These are phyloP conservation scores for Nematolebias whitei DNA, from an alignment of 2,113 vertebrate genomes.

Conservation along the genomic window DNA sequence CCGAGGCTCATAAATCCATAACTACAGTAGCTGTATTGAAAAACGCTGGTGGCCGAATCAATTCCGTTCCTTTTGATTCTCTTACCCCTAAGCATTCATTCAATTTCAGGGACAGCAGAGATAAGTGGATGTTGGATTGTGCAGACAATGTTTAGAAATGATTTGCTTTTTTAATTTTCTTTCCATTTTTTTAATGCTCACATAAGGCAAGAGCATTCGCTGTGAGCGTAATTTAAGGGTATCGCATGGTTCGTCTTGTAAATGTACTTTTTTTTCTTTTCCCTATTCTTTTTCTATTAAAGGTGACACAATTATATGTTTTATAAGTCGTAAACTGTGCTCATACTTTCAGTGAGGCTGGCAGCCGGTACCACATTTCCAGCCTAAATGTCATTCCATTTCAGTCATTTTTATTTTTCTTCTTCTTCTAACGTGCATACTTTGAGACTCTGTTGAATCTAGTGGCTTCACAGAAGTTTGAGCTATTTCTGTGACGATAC, in stretches of 20 bases:
- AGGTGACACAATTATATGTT: background rate
- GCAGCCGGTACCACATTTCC: too few species aligned
- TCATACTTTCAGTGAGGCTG: background rate
- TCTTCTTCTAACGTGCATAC: background rate
- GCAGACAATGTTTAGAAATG: constrained; percentile 18
- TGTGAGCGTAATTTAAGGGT: background rate
- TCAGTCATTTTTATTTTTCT: background rate
- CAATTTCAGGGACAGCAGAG: constrained; percentile 50
- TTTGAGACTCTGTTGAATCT: constrained; percentile 37
- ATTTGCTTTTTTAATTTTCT: constrained; percentile 10
- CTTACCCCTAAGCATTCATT: constrained; percentile 28
- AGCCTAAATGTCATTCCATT: constrained; percentile 15
- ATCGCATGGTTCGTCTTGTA: constrained; percentile 1
- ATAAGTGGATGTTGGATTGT: constrained; percentile 45
- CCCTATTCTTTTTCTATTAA: background rate
- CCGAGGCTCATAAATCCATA: constrained; percentile 37
- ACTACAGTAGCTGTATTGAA: constrained; percentile 31
- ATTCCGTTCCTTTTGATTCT: constrained; percentile 38
- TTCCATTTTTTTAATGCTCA: background rate
- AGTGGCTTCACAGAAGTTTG: constrained; percentile 36
- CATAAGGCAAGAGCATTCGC: constrained; percentile 13
- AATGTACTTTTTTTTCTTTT: background rate
- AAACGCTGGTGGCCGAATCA: constrained; percentile 40
- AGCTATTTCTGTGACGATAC: constrained; percentile 52
- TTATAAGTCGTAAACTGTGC: constrained; percentile 1